Conservation (phyloP, 2,797 vertebrate genomes). For the Premnoplex brunnescens region DNA sequence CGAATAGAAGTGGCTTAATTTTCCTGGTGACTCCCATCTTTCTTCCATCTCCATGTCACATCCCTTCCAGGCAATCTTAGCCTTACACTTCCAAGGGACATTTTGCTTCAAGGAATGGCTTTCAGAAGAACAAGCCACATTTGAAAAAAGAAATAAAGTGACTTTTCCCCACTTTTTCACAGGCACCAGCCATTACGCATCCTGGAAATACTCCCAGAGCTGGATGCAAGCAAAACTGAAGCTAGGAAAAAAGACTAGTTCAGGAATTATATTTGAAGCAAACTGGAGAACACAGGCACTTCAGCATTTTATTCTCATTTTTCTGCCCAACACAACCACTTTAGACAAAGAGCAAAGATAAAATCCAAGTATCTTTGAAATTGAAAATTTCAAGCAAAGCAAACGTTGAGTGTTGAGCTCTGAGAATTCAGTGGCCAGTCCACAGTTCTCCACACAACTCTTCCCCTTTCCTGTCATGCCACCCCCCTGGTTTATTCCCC, state of each 20-base stretch:
- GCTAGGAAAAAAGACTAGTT: background rate
- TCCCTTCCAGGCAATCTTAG: background rate
- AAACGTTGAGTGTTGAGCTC: accelerated
- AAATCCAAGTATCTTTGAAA: background rate
- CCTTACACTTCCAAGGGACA: background rate
- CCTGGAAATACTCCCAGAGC: background rate
- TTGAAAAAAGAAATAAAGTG: background rate
- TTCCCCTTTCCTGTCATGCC: background rate
- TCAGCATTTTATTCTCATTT: background rate
- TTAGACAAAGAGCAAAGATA: background rate
- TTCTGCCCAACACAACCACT: background rate
- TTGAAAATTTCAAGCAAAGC: background rate
- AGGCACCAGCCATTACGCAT: background rate
- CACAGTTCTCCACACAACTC: background rate
- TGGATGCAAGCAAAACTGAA: background rate
- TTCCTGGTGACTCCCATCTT: constrained; percentile 35
- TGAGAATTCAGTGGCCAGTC: accelerated
- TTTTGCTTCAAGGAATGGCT: background rate
- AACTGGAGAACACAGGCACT: background rate
- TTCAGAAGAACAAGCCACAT: background rate
- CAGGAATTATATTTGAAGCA: background rate
- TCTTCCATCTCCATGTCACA: background rate
- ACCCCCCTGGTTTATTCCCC: background rate
- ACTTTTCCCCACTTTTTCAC: background rate
- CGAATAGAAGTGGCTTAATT: constrained; percentile 50